These are phyloP conservation scores for Cephus spinipes DNA, from an alignment of 2,888 invertebrate species.

Conservation along the genomic window DNA sequence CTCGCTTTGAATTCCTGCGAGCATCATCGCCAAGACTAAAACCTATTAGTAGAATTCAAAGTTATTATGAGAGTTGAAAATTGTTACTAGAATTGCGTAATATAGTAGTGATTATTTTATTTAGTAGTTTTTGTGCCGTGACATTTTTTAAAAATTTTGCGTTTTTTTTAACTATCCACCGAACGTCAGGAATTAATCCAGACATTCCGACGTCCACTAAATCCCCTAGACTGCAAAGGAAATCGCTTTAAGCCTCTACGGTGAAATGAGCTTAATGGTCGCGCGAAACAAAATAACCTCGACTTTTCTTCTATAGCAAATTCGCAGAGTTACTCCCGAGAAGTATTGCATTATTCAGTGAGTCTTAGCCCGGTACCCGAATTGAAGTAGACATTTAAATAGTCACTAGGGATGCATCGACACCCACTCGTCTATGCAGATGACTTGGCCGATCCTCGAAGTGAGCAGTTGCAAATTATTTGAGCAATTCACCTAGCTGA, in stretches of 20 bases:
- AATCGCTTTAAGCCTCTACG: background rate
- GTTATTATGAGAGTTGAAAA: background rate
- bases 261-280: background rate
- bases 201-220: background rate
- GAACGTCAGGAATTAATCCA: background rate
- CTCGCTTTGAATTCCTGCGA: slow-evolving; percentile 66
- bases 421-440: slow-evolving; percentile 32
- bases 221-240: background rate
- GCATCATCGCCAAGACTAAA: slow-evolving; percentile 52
- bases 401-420: slow-evolving; percentile 27
- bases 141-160: background rate
- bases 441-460: slow-evolving; percentile 32
- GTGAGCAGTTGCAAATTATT: slow-evolving; percentile 41
- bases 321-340: background rate
- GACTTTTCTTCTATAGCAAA: background rate
- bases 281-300: background rate
- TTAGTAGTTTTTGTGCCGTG: slow-evolving; percentile 12
- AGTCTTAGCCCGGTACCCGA: background rate
- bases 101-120: too few relatives aligned
- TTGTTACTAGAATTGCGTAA: background rate
- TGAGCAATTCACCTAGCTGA: slow-evolving; percentile 15
- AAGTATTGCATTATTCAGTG: slow-evolving; percentile 25
- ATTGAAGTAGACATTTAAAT: slow-evolving; percentile 33
- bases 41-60: slow-evolving; percentile 26
- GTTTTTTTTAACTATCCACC: background rate